Evolutionary conservation across 2,888 invertebrate species (phyloP).

Genomic region (Coenonympha glycerion): DNA sequence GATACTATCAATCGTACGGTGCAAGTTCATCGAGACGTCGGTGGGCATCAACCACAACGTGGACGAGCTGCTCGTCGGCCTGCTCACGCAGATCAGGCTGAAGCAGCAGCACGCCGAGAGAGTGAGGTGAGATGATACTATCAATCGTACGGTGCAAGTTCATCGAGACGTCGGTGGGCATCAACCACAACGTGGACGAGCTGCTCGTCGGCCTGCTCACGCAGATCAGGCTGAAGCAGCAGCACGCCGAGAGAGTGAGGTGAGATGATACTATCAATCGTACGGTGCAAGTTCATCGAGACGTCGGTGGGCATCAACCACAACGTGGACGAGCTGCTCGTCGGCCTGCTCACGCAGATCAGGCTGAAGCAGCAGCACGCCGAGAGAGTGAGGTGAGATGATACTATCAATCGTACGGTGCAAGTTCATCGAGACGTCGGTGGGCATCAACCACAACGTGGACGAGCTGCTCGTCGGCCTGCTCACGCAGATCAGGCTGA

Average conservation of each 20-base stretch:
- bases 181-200: constrained; percentile 98
- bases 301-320: no score
- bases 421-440: constrained; percentile 98
- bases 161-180: constrained; percentile 97
- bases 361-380: no score
- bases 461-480: constrained; percentile 96
- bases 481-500: constrained; percentile 92
- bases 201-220: constrained; percentile 94
- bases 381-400: no score
- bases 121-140: constrained; percentile 54
- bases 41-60: constrained; percentile 98
- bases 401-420: constrained; percentile 92
- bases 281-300: no score
- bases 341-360: no score
- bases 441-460: constrained; percentile 97
- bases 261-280: no score
- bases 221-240: constrained; percentile 89
- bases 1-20: no score
- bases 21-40: constrained; percentile 98
- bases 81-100: constrained; percentile 93
- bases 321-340: no score
- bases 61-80: constrained; percentile 95
- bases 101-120: constrained; percentile 75
- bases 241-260: constrained; percentile 64
- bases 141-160: no score